A percentile compares a stretch with the other conserved stretches of the same genome.
Evolutionary conservation across 2,113 vertebrate genomes (phyloP).

Genomic region (Hippocampus mohnikei): DNA sequence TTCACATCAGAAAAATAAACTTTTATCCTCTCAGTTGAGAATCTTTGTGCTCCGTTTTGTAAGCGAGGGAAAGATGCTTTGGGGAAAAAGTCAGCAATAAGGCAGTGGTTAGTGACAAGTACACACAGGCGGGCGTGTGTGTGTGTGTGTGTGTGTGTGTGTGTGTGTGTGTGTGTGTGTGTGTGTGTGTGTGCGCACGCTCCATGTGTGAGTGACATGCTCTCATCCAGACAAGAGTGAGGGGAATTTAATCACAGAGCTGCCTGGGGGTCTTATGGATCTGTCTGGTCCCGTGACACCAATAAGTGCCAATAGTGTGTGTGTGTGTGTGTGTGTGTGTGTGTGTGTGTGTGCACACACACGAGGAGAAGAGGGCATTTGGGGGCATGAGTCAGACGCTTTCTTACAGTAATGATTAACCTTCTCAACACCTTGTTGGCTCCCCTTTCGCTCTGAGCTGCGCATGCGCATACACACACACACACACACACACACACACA

Average conservation of each 20-base stretch:
- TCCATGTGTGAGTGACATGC: constrained; percentile 23
- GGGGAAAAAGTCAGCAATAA: constrained; percentile 60
- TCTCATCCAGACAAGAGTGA: constrained; percentile 4
- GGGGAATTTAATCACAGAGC: not conserved
- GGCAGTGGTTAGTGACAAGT: constrained; percentile 71
- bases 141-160: constrained; percentile 20
- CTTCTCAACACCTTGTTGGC: not conserved
- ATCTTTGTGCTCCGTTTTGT: constrained; percentile 32
- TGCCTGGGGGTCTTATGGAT: constrained; percentile 2
- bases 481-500: not conserved
- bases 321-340: not conserved
- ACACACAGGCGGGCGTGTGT: constrained; percentile 12
- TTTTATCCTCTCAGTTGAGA: constrained; percentile 41
- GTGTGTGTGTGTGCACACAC: not conserved
- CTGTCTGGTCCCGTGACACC: not conserved
- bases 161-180: constrained; percentile 4
- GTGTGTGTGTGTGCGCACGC: not conserved
- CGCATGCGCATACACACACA: not conserved
- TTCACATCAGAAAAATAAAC: constrained; percentile 62
- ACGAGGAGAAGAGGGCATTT: not conserved
- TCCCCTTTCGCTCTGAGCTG: not conserved
- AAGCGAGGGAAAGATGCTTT: constrained; percentile 18
- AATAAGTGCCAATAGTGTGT: not conserved
- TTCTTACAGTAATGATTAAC: constrained; percentile 6
- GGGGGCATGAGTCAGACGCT: not conserved